These are phyloP conservation scores for Cheirogaleus medius DNA, from an alignment of 2,113 vertebrate species.

Conservation along the genomic window DNA sequence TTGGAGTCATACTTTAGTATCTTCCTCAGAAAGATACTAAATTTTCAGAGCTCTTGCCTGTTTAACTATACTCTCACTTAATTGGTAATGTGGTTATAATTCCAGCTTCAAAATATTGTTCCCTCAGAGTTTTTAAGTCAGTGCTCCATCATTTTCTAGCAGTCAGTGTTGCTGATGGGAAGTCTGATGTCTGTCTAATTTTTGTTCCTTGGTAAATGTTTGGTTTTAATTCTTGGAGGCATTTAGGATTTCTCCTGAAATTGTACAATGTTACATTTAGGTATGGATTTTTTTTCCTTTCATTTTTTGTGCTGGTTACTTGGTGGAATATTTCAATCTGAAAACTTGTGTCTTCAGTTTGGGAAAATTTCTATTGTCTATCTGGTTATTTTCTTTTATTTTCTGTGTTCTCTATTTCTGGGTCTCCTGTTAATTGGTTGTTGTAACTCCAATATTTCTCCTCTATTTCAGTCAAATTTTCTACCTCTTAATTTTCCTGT, in stretches of 20 bases:
- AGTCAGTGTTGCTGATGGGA: not conserved
- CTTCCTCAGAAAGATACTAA: conserved; percentile 10
- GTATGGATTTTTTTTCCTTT: not conserved
- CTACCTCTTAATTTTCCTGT: not conserved
- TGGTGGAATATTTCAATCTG: not conserved
- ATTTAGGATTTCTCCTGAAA: conserved; percentile 31
- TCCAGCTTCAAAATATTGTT: conserved; percentile 27
- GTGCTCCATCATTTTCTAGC: not conserved
- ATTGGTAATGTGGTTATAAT: not conserved
- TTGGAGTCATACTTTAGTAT: not conserved
- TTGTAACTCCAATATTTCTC: not conserved
- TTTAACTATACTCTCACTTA: not conserved
- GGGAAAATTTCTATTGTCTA: not conserved
- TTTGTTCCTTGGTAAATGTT: not conserved
- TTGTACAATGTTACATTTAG: not conserved
- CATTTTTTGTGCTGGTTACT: not conserved
- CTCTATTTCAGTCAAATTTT: not conserved
- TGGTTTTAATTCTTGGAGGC: not conserved
- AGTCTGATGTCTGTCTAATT: not conserved
- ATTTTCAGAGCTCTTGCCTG: not conserved
- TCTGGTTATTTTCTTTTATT: not conserved
- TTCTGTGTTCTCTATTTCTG: not conserved
- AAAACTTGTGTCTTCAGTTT: not conserved
- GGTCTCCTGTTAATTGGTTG: not conserved
- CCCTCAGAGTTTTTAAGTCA: not conserved